Percentiles rank a stretch among this genome's conserved stretches.
Conservation (phyloP, 2,888 invertebrate genomes). For the Exocentrus adspersus region DNA sequence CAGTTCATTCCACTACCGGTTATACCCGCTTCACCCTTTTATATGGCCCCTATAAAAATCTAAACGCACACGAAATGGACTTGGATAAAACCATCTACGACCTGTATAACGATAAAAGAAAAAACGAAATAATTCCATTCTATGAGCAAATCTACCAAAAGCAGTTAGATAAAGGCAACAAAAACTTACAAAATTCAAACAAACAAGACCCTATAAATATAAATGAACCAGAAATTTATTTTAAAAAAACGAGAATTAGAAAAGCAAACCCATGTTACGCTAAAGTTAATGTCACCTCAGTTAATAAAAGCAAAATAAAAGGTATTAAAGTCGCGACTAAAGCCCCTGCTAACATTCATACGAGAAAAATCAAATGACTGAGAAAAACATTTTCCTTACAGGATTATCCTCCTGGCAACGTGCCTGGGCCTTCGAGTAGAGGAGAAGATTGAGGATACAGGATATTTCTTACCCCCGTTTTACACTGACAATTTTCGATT, state of each 20-base stretch:
- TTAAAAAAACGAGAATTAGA: conserved; percentile 31
- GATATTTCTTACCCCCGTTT: conserved; percentile 37
- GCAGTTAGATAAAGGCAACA: conserved; percentile 20
- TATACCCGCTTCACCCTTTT: conserved; percentile 5
- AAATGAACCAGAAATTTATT: conserved; percentile 25
- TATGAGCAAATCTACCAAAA: neutral
- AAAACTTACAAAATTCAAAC: conserved; percentile 21
- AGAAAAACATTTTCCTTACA: conserved; percentile 39
- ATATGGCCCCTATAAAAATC: conserved; percentile 42
- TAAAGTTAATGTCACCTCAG: conserved; percentile 33
- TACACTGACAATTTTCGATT: no score
- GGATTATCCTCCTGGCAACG: conserved; percentile 28
- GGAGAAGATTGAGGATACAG: conserved; percentile 32
- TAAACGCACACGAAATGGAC: conserved; percentile 41
- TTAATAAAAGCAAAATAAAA: conserved; percentile 34
- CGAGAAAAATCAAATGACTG: conserved; percentile 35
- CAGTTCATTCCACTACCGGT: neutral
- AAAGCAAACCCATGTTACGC: conserved; percentile 32
- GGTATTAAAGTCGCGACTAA: conserved; percentile 30
- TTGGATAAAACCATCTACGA: conserved; percentile 38
- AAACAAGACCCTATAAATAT: conserved; percentile 15
- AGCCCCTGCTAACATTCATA: conserved; percentile 31
- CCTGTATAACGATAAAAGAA: conserved; percentile 39
- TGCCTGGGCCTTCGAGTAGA: conserved; percentile 39
- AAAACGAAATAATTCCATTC: conserved; percentile 36